phyloP scores from a whole-genome alignment of 2,888 invertebrate genomes.

The Sipunculus nudus region DNA sequence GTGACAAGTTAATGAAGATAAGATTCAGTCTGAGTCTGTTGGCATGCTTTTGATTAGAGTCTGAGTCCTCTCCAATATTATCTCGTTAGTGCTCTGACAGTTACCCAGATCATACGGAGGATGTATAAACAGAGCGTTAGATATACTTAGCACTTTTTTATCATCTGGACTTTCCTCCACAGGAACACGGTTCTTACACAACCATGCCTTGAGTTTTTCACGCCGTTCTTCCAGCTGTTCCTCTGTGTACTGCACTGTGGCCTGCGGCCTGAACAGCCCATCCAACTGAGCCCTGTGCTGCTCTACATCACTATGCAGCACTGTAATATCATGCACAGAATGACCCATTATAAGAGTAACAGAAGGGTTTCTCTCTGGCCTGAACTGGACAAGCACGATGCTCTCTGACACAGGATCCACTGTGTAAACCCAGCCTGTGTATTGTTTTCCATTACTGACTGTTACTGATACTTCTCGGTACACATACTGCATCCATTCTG shows the following conservation, averaged over 20 bases:
- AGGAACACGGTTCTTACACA: constrained; percentile 60
- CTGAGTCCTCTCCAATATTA: constrained; percentile 64
- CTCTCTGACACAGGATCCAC: constrained; percentile 63
- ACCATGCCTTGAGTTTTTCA: constrained; percentile 54
- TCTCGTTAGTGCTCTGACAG: constrained; percentile 64
- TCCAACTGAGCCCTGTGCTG: constrained; percentile 35
- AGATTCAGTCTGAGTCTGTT: no score
- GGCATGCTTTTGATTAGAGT: constrained; percentile 64
- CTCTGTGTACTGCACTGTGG: constrained; percentile 33
- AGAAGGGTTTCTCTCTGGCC: neutral
- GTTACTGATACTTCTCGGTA: constrained; percentile 56
- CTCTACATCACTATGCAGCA: constrained; percentile 44
- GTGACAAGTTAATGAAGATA: no score
- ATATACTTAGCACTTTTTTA: constrained; percentile 49
- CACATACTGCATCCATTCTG: constrained; percentile 57
- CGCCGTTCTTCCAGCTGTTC: constrained; percentile 50
- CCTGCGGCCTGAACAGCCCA: constrained; percentile 46
- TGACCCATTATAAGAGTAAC: constrained; percentile 47
- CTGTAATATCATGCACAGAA: constrained; percentile 47
- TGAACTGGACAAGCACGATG: constrained; percentile 50
- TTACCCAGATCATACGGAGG: constrained; percentile 59
- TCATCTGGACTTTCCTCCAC: constrained; percentile 48
- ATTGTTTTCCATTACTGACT: constrained; percentile 49
- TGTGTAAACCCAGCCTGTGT: constrained; percentile 61
- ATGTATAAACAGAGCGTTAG: constrained; percentile 57